Evolutionary conservation across 2,113 vertebrate species (phyloP).

Genomic region (Forbesichthys papilliferus): DNA sequence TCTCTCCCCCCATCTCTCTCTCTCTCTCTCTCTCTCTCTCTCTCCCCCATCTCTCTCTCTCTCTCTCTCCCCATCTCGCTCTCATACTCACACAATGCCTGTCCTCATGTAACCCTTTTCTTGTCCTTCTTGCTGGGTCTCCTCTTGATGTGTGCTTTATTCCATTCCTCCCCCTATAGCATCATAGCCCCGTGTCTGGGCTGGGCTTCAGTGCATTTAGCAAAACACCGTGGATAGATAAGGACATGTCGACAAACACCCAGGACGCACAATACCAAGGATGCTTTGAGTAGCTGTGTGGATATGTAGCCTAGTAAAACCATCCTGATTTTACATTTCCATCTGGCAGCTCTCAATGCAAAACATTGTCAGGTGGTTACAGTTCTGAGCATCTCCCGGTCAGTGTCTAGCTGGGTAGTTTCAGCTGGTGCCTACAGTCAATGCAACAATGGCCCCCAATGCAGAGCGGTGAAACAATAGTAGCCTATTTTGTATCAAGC

Average conservation of each 20-base stretch:
- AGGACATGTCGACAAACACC: slow-evolving; percentile 25
- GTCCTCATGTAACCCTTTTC: slow-evolving; percentile 6
- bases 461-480: too few species aligned
- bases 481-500: too few species aligned
- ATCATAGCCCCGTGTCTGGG: neutral
- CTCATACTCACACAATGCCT: neutral
- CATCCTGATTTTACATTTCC: too few species aligned
- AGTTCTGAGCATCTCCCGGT: too few species aligned
- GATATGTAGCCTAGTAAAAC: neutral
- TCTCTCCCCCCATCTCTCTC: neutral
- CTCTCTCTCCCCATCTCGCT: neutral
- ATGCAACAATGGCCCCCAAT: too few species aligned
- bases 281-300: slow-evolving; percentile 3
- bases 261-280: neutral
- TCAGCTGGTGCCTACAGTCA: too few species aligned
- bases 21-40: neutral
- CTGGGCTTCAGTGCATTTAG: slow-evolving; percentile 27
- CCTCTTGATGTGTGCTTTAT: too few species aligned
- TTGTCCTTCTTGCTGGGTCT: neutral
- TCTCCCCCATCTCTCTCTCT: slow-evolving; percentile 6
- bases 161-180: too few species aligned
- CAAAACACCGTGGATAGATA: slow-evolving; percentile 26
- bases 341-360: too few species aligned
- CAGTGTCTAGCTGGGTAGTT: too few species aligned
- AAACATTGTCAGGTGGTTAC: too few species aligned